Evolutionary conservation across 1,140 invertebrate genomes (phyloP).

Genomic region (Tetraneura akinire): DNA sequence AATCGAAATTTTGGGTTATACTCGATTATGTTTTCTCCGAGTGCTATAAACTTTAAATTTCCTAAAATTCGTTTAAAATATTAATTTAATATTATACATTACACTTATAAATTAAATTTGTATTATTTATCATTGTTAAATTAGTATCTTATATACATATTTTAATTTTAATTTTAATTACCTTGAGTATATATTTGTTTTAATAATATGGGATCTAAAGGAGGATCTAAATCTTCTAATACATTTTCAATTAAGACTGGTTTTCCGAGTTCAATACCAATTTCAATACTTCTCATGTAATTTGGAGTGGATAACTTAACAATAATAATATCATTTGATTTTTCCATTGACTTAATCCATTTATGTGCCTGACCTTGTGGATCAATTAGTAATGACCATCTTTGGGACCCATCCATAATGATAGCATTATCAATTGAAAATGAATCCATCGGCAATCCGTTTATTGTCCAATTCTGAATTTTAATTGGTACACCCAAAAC

Average conservation of each 20-base stretch:
- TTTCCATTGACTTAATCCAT: conserved; percentile 92
- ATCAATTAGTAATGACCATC: conserved; percentile 90
- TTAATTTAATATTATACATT: background rate
- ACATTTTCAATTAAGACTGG: conserved; percentile 85
- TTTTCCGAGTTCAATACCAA: conserved; percentile 79
- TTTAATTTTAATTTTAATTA: conserved; percentile 3
- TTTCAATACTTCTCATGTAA: conserved; percentile 83
- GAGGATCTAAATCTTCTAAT: conserved; percentile 81
- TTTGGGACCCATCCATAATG: conserved; percentile 75
- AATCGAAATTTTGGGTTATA: conserved; percentile 79
- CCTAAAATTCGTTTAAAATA: background rate
- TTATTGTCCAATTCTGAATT: conserved; percentile 86
- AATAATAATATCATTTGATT: conserved; percentile 75
- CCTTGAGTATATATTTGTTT: conserved; percentile 81
- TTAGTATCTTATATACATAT: background rate
- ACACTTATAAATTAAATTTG: background rate
- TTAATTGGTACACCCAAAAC: conserved; percentile 83
- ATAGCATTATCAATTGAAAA: conserved; percentile 92
- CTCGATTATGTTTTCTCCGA: conserved; percentile 83
- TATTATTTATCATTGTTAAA: background rate
- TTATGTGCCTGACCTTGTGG: conserved; percentile 90
- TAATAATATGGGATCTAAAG: conserved; percentile 81
- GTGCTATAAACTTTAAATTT: conserved; percentile 67
- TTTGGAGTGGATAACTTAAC: conserved; percentile 80
- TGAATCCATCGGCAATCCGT: conserved; percentile 80